These are phyloP conservation scores for Zelostemma sp. DNA, from an alignment of 1,140 invertebrate genomes.

Conservation along the genomic window DNA sequence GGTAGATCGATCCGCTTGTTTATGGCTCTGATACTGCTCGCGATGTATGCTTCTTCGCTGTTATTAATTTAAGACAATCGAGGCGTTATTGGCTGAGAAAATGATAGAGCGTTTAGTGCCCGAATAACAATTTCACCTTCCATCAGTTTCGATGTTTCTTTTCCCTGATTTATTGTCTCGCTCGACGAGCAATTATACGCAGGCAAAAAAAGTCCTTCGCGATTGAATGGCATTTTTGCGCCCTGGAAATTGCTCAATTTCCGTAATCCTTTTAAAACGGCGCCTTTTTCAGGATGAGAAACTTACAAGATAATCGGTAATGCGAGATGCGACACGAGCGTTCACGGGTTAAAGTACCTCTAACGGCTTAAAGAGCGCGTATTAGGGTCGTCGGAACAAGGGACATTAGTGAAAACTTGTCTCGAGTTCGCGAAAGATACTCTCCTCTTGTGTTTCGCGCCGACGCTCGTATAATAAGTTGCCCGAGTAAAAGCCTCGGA, in stretches of 20 bases:
- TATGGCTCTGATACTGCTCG: slow-evolving; percentile 53
- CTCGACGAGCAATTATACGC: slow-evolving; percentile 16
- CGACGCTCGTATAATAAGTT: slow-evolving; percentile 47
- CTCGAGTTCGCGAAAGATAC: slow-evolving; percentile 55
- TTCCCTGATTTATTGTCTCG: background rate
- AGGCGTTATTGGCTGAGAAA: slow-evolving; percentile 5
- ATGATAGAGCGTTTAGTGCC: slow-evolving; percentile 11
- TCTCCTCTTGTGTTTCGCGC: slow-evolving; percentile 31
- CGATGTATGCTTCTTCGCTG: slow-evolving; percentile 38
- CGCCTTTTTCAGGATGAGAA: slow-evolving; percentile 1
- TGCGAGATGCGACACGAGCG: slow-evolving; percentile 9
- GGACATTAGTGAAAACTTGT: slow-evolving; percentile 68
- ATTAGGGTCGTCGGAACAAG: slow-evolving; percentile 64
- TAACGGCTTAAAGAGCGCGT: slow-evolving; percentile 56
- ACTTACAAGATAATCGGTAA: slow-evolving; percentile 26
- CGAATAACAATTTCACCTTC: background rate
- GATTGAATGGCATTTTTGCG: slow-evolving; percentile 26
- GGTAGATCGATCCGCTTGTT: slow-evolving; percentile 58
- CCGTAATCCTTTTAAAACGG: background rate
- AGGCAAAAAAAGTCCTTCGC: background rate
- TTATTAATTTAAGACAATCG: slow-evolving; percentile 59
- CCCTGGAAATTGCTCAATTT: background rate
- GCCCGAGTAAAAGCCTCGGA: slow-evolving; percentile 46
- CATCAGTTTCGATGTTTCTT: slow-evolving; percentile 3
- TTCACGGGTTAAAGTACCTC: slow-evolving; percentile 45